Evolutionary conservation across 2,113 vertebrate genomes (phyloP).

Genomic region (Spilogale gracilis): DNA sequence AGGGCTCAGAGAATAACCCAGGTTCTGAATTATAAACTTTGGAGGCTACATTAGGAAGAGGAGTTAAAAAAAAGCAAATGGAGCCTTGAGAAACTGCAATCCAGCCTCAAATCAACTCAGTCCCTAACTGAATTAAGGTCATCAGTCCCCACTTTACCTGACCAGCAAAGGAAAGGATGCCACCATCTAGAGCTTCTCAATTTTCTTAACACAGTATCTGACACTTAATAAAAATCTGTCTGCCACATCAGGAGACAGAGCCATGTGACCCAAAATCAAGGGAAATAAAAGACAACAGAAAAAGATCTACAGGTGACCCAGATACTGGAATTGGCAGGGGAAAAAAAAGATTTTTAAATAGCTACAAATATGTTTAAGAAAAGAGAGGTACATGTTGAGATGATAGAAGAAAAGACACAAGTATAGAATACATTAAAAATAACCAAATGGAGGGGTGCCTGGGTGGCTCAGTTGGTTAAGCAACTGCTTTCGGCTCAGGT

Average conservation of each 20-base stretch:
- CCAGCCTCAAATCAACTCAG: neutral
- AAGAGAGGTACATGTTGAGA: neutral
- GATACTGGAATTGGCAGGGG: neutral
- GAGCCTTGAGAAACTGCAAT: neutral
- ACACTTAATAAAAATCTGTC: neutral
- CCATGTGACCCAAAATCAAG: neutral
- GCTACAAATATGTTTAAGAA: neutral
- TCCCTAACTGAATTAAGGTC: neutral
- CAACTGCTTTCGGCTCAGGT: too few species aligned
- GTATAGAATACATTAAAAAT: neutral
- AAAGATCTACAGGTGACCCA: neutral
- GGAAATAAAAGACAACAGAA: neutral
- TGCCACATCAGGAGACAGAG: neutral
- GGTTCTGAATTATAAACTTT: neutral
- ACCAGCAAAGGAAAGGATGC: neutral
- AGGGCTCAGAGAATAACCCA: neutral
- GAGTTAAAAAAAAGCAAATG: neutral
- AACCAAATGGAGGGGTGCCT: neutral
- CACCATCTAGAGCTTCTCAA: neutral
- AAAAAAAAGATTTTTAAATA: neutral
- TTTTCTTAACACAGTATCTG: neutral
- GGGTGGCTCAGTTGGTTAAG: too few species aligned
- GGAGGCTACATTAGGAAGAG: neutral
- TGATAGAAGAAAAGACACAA: neutral
- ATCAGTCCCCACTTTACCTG: neutral